Conservation (phyloP, 2,113 vertebrate species). For the Artemisiospiza belli region DNA sequence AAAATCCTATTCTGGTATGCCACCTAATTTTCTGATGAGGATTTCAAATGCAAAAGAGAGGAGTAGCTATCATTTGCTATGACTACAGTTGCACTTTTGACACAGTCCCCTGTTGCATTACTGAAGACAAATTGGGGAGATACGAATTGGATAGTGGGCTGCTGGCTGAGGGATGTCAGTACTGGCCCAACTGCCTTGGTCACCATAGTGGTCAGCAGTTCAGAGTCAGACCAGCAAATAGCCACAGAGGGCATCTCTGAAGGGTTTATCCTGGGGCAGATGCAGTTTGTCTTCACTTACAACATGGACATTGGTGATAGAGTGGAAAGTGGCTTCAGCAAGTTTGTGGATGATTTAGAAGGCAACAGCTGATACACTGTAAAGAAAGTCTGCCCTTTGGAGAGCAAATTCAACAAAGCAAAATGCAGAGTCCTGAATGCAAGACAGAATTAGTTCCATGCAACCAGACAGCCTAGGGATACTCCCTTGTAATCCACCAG, state of each 20-base stretch:
- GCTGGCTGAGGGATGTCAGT: not conserved
- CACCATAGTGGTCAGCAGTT: not conserved
- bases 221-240: not conserved
- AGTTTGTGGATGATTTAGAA: not conserved
- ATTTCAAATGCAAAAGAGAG: not conserved
- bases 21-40: not conserved
- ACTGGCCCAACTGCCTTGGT: not conserved
- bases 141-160: not conserved
- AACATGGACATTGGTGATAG: not conserved
- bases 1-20: not conserved
- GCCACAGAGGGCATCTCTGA: not conserved
- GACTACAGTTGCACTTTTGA: not conserved
- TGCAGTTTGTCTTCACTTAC: not conserved
- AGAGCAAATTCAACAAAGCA: not conserved
- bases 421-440: not conserved
- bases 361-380: not conserved
- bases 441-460: not conserved
- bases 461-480: not conserved
- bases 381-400: not conserved
- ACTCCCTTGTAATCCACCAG: not conserved
- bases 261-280: not conserved
- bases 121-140: not conserved
- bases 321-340: not conserved
- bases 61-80: not conserved
- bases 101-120: not conserved